Evolutionary conservation across 35 echinoderm and acorn worm species (phyloP).

Genomic region (Stichopus chloronotus): DNA sequence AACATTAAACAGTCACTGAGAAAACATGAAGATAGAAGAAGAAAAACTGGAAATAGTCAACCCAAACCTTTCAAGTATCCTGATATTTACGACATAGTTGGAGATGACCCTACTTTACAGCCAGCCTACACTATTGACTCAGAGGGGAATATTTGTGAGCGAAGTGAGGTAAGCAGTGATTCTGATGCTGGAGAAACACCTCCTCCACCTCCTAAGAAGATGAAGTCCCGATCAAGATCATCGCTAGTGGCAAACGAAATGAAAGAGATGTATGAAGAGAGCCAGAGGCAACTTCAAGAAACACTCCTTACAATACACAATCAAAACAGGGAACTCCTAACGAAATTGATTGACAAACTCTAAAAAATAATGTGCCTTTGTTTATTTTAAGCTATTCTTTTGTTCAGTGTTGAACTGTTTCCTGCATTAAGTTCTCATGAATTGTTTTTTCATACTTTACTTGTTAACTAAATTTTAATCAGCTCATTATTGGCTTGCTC

Average conservation of each 20-base stretch:
- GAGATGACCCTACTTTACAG: background rate
- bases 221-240: slow-evolving; percentile 15
- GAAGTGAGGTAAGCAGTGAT: slow-evolving; percentile 6
- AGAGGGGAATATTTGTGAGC: slow-evolving; percentile 9
- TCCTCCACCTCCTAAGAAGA: slow-evolving; percentile 4
- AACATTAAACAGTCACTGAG: slow-evolving; percentile 9
- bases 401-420: too few species aligned
- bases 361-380: too few species aligned
- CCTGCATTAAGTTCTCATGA: too few species aligned
- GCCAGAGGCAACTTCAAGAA: too few species aligned
- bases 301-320: too few species aligned
- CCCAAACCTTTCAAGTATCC: slow-evolving; percentile 17
- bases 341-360: too few species aligned
- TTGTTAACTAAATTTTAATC: too few species aligned
- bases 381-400: too few species aligned
- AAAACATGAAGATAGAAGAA: background rate
- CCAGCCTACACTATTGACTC: background rate
- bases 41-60: slow-evolving; percentile 17
- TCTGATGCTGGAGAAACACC: background rate
- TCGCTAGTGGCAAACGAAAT: background rate
- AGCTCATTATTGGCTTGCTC: too few species aligned
- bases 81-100: background rate
- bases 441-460: too few species aligned
- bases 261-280: slow-evolving; percentile 3
- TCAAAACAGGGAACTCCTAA: too few species aligned